Base-by-base conservation (phyloP, 2,113 vertebrate species). In the Embiotoca jacksoni region DNA sequence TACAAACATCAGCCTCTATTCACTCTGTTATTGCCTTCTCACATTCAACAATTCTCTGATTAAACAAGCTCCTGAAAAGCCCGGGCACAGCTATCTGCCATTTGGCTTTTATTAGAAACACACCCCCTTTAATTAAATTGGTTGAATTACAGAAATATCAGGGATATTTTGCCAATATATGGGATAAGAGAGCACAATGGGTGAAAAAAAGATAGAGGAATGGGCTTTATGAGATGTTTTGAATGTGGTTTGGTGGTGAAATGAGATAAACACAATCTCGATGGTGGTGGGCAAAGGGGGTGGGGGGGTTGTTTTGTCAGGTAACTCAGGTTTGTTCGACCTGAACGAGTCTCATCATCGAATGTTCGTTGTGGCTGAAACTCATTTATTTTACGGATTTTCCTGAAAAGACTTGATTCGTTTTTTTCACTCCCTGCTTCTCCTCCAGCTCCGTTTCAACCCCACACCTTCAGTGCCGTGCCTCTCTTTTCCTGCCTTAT, bases 1-100 rank as follows among this genome's bases (percentile, higher is more conserved):
- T 90, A 91, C 88, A 93, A 94, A 94, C 92, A 93, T 88, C 92
- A 93, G 85, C 74, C 70, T 89, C 87, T 84, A 91, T 92, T 91
- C 89, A 87, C 75, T 84, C 83, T 87, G 85, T 94, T 93, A 93
- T 93, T 93, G 87, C 91, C 84, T 90, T 84, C 62, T 80, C 72
- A 76, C 73, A 87, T 91, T 90, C 87, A 88, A 80, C 76, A 88
- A 80, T 80, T 78, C 81, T 85, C 84, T 89, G 88, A 93, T 92
- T 92, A 92, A 90, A 93, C 87, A 89, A 79, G 82, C 82, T 73
- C 77, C 62, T 56, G 81, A 87, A 88, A 85, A 88, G 84, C 82
- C 78, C 76, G 31, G 82, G n/a, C 84, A 72, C 83, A 47, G 85
- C 85, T 89, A 91, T 93, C 88, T 93, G 90, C 85, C 87, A 90